Evolutionary conservation across 2,888 invertebrate genomes (phyloP), one percentile per base, ranked within the genome.

Genomic region (Polymixis flavicincta): DNA sequence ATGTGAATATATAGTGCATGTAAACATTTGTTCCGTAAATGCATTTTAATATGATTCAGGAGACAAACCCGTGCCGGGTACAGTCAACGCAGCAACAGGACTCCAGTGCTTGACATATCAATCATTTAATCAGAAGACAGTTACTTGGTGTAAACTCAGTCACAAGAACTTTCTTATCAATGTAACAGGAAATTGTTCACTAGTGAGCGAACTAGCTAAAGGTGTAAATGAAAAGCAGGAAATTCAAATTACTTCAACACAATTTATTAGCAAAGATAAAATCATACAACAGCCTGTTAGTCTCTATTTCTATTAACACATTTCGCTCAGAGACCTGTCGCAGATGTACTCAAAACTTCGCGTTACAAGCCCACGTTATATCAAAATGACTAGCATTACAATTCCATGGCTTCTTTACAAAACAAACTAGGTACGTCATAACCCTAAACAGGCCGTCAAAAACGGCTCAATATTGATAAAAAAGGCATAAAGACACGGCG

Each of bases 401-500:
- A 70, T 71, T 71, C 80, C 76, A 87, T 81, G 52, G 74, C 87
- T 85, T 84, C 82, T 85, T 83, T 74, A 87, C 72, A 69, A 84
- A 85, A 80, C 80, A 76, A 80, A 85, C 77, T 83, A n/a, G n/a
- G n/a, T n/a, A 69, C 71, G 68, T 78, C 81, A 87, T 87, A 87
- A 87, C 83, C 82, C 73, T 86, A 78, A 87, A 87, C 82, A 87
- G 86, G 63, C 77, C 68, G 79, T 87, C 82, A 87, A 80, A 84
- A 84, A 75, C 84, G 74, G 80, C 77, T 85, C 84, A 85, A 84
- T 87, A 85, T 87, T 87, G 86, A 87, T 85, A 85, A 87, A 86
- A 82, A 69, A 63, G 70, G 65, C 67, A 71, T 87, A 85, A 85
- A 83, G 71, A 78, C 87, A 76, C 80, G 80, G 85, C 80, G 78